A percentile compares a stretch with the other conserved stretches of the same genome.
Conservation (phyloP, 2,888 invertebrate genomes). For the Poecilobothrus nobilitatus region DNA sequence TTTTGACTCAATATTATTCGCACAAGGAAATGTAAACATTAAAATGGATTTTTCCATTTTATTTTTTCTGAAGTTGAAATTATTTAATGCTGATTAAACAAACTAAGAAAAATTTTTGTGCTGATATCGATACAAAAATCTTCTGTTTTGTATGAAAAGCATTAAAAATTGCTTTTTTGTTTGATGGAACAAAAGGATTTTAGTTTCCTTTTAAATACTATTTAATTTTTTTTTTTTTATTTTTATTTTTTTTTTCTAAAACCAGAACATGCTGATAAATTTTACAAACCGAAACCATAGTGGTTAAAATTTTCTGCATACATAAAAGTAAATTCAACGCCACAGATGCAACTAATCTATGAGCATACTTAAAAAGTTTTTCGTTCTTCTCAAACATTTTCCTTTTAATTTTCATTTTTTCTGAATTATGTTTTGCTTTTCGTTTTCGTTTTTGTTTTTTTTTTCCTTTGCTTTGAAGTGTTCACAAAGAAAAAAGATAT, state of each 20-base stretch:
- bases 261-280: slow-evolving; percentile 1
- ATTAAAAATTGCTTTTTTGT: not conserved
- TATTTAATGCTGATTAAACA: slow-evolving; percentile 8
- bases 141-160: not conserved
- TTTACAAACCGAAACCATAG: not conserved
- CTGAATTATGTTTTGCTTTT: not conserved
- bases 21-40: too few relatives aligned
- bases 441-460: not conserved
- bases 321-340: slow-evolving; percentile 1
- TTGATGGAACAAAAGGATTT: slow-evolving; percentile 1
- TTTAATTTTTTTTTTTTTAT: too few relatives aligned
- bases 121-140: not conserved
- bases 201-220: slow-evolving; percentile 1
- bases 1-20: too few relatives aligned
- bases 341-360: slow-evolving; percentile 6
- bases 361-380: not conserved
- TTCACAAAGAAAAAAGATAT: not conserved
- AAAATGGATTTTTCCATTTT: too few relatives aligned
- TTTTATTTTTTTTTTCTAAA: not conserved
- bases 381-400: not conserved
- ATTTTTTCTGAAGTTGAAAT: too few relatives aligned
- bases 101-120: not conserved
- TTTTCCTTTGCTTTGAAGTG: not conserved
- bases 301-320: slow-evolving; percentile 6
- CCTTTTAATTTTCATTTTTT: not conserved